A percentile compares a stretch with the other conserved stretches of the same genome.
Evolutionary conservation across 2,797 vertebrate genomes (phyloP).

Genomic region (Tarsius wallacei): DNA sequence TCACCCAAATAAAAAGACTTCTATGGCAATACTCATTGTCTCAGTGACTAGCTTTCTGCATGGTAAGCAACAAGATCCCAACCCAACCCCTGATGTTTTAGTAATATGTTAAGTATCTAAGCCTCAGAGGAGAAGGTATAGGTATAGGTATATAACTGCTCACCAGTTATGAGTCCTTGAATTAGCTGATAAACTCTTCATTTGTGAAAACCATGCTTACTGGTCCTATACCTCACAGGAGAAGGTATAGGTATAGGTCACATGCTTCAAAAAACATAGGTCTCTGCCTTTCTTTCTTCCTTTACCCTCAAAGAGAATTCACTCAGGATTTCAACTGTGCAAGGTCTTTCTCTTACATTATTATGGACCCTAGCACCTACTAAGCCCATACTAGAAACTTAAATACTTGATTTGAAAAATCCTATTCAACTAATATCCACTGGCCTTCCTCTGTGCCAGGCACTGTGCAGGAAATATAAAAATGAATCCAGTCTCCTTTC

Average conservation of each 20-base stretch:
- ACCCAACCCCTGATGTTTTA: no score
- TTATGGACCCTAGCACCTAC: neutral
- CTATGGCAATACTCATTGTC: no score
- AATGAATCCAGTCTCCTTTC: neutral
- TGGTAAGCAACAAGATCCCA: no score
- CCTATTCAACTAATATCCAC: neutral
- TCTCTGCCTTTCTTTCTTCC: neutral
- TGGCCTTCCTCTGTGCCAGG: neutral
- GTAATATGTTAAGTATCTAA: no score
- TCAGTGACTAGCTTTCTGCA: no score
- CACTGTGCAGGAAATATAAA: neutral
- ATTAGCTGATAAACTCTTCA: no score
- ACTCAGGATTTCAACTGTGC: neutral
- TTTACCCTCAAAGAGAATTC: neutral
- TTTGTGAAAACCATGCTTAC: no score
- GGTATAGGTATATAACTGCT: neutral
- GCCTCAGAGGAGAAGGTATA: neutral
- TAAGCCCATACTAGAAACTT: neutral
- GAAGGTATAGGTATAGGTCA: neutral
- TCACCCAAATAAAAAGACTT: no score
- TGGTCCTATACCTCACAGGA: neutral
- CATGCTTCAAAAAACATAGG: neutral
- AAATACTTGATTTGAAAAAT: conserved; percentile 7
- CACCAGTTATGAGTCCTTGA: no score
- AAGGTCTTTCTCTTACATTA: neutral